Evolutionary conservation across 1,140 invertebrate genomes (phyloP), one percentile per base, ranked within the genome.

Genomic region (Nomia melanderi): DNA sequence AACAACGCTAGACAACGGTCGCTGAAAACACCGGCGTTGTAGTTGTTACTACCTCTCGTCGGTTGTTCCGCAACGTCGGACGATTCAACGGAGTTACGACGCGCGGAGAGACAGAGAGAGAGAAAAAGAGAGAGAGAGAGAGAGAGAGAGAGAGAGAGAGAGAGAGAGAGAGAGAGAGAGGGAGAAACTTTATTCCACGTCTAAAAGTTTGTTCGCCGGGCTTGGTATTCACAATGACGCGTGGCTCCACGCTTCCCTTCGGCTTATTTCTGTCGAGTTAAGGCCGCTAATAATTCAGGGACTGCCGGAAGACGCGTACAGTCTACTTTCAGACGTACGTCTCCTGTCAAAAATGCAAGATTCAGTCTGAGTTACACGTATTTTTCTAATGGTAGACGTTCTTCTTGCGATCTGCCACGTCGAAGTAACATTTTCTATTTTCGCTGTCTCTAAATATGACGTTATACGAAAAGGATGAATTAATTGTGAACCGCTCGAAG

Each of bases 131-230:
- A n/a, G n/a, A n/a, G n/a, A n/a, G n/a, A n/a, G n/a, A n/a, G n/a
- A n/a, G n/a, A n/a, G n/a, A n/a, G n/a, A n/a, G n/a, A n/a, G n/a
- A n/a, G n/a, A n/a, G n/a, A n/a, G n/a, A n/a, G n/a, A n/a, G n/a
- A n/a, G n/a, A n/a, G n/a, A n/a, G n/a, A n/a, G n/a, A n/a, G n/a
- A n/a, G n/a, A n/a, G n/a, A n/a, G n/a, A n/a, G 33, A 44, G 69
- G 53, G 82, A 78, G 81, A 82, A 83, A 83, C 76, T 83, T 83
- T 82, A 83, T 74, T 83, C 60, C 81, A 54, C 64, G 69, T 79
- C 31, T 33, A 39, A 78, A 83, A 83, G 63, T 83, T 83, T 82
- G 27, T 27, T 20, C 66, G 36, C 25, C 25, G 63, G 27, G 33
- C 33, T 62, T 39, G 33, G 25, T 77, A 71, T 81, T 77, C 78